phyloP scores from a whole-genome alignment of 2,888 invertebrate species.

The Cantharis flavilabris region DNA sequence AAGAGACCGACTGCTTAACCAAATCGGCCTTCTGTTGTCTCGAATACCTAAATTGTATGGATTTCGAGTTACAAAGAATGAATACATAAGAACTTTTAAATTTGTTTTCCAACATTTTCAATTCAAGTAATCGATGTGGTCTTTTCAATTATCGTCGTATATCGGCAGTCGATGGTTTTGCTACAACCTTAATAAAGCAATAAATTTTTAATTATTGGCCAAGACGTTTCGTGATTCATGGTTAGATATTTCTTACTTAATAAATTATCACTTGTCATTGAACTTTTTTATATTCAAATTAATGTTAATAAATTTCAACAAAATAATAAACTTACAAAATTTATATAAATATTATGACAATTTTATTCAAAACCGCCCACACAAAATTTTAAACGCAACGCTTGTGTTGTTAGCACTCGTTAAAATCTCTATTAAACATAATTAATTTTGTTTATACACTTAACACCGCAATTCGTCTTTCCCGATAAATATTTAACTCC shows the following conservation, averaged over 20 bases:
- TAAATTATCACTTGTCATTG: not conserved
- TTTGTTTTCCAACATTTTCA: not conserved
- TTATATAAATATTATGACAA: not conserved
- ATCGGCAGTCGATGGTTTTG: not conserved
- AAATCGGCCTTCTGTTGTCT: slow-evolving; percentile 24
- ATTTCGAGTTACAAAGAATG: slow-evolving; percentile 16
- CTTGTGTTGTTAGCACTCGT: not conserved
- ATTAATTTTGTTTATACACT: not conserved
- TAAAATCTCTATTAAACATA: not conserved
- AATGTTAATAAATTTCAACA: not conserved
- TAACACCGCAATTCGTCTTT: not conserved
- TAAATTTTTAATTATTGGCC: not conserved
- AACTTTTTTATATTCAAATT: not conserved
- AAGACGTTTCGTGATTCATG: not conserved
- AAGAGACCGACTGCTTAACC: slow-evolving; percentile 30
- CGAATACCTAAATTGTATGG: slow-evolving; percentile 28
- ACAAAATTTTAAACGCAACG: not conserved
- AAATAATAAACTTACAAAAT: not conserved
- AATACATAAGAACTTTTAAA: slow-evolving; percentile 6
- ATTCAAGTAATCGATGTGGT: not conserved
- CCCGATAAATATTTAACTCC: not conserved
- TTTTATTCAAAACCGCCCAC: not conserved
- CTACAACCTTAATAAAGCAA: not conserved
- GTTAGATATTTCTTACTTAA: not conserved
- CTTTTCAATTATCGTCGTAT: not conserved